Evolutionary conservation across 2,113 vertebrate species (phyloP).

Genomic region (Pelecanus crispus): DNA sequence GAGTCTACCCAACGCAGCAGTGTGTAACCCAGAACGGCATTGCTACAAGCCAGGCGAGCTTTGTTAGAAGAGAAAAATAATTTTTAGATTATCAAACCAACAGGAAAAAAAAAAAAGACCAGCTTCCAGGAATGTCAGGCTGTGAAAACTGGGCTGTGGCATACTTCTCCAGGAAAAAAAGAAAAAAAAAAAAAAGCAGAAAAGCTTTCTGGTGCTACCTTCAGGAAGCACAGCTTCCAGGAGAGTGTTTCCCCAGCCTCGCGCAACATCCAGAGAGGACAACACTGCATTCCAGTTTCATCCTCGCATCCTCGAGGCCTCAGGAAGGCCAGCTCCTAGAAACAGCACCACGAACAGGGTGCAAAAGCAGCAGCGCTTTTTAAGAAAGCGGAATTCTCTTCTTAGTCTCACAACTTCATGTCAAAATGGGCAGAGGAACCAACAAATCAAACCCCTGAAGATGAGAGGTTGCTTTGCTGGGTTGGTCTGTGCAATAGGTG

Average conservation of each 20-base stretch:
- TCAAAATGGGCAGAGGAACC: background rate
- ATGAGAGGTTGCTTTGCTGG: no score
- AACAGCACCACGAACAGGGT: background rate
- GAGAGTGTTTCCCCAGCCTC: background rate
- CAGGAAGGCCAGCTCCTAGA: background rate
- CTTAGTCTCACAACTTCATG: rapidly evolving
- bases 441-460: background rate
- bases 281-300: no score
- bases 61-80: background rate
- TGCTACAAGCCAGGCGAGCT: background rate
- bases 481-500: background rate
- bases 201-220: background rate
- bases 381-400: background rate
- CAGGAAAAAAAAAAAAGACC: background rate
- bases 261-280: background rate
- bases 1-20: rapidly evolving
- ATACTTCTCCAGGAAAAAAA: background rate
- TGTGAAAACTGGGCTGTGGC: background rate
- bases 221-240: background rate
- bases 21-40: rapidly evolving
- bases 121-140: background rate
- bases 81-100: background rate
- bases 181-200: background rate
- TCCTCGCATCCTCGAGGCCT: background rate
- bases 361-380: background rate